Base-by-base conservation (phyloP, 2,888 invertebrate genomes). In the Stenoptilia bipunctidactyla region DNA sequence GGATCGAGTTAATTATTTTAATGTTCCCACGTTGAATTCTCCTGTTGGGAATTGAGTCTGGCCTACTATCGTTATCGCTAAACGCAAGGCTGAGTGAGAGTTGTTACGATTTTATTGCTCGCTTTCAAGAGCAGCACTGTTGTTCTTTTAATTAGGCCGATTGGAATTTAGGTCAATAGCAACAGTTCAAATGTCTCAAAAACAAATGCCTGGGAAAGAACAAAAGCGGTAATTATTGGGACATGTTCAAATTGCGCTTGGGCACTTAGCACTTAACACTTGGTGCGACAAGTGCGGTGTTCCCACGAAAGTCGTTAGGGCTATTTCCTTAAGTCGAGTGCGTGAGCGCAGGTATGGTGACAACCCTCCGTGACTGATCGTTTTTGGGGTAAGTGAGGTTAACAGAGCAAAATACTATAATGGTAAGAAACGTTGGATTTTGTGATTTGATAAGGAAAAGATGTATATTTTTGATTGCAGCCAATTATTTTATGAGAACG, bases 231-330 rank as follows among this genome's bases (percentile, higher is more conserved):
- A 20, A 20, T 20, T 20, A 20, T 3, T 20, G 20, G 20, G 20
- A 8, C 8, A 20, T 20, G 20, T 8, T 20, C 20, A 20, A 20
- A 20, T 20, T 50, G 49, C 46, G 37, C 39, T 39, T 37, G 36
- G 42, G 15, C 42, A 45, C 43, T 44, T 45, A 43, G 41, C 55
- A 57, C 58, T 59, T 58, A 54, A 48, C 48, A 42, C 44, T 49
- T 56, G n/a, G n/a, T n/a, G 48, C 55, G 53, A 61, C 35, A 46
- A 44, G 44, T 13, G 39, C 15, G 44, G 48, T 38, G 55, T 75
- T 75, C 75, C 67, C 74, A 79, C 75, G 73, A 52, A 42, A 42
- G 53, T 56, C 59, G 58, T 57, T 63, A 61, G 53, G 56, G 57
- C 49, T 51, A 65, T 69, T 73, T 75, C 72, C 70, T 63, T 58